A percentile compares a stretch with the other conserved stretches of the same genome.
Conservation (phyloP, 92 coral and sea anemone species). For the Diadumene lineata region DNA sequence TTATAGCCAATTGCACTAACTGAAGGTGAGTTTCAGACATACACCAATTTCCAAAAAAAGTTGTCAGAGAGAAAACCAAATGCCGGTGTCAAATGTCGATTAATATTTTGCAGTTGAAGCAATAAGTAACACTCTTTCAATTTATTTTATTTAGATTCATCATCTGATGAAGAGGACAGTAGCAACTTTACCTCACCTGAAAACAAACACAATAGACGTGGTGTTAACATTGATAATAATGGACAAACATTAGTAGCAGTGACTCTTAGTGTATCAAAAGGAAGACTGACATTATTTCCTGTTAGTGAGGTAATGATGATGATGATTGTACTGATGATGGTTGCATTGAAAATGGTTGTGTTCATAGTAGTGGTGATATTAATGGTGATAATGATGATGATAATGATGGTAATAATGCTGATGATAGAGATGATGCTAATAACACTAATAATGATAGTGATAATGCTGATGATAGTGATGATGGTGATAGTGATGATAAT, state of each 20-base stretch:
- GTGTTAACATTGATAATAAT: constrained; percentile 35
- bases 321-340: background rate
- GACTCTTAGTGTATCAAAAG: constrained; percentile 69
- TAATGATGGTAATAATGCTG: background rate
- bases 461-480: background rate
- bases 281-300: constrained; percentile 81
- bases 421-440: background rate
- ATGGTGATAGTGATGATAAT: background rate
- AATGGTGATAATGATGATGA: background rate
- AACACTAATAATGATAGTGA: background rate
- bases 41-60: too few species aligned
- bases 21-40: too few species aligned
- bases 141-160: constrained; percentile 46
- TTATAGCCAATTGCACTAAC: too few species aligned
- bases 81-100: too few species aligned
- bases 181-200: constrained; percentile 82
- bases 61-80: too few species aligned
- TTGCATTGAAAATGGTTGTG: background rate
- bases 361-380: background rate
- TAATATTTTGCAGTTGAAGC: too few species aligned
- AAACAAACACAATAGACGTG: constrained; percentile 55
- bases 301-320: constrained; percentile 63
- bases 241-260: constrained; percentile 79
- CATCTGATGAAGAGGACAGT: constrained; percentile 87
- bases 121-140: too few species aligned